Conservation (phyloP, 2,797 vertebrate species). For the Etheostoma nigrum region DNA sequence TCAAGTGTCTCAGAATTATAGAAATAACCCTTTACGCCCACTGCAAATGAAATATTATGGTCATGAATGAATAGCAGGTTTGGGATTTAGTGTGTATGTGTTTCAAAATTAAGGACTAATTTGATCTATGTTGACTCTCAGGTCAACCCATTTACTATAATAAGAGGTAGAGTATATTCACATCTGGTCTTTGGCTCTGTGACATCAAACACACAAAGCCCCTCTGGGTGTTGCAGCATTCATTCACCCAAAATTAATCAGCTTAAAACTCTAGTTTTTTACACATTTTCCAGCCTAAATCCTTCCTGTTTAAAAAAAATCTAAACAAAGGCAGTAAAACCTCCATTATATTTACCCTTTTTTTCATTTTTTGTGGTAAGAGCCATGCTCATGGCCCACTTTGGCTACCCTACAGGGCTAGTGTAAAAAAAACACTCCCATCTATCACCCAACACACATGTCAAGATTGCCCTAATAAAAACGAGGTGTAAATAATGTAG, state of each 20-base stretch:
- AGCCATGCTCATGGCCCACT: slow-evolving; percentile 64
- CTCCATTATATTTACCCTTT: slow-evolving; percentile 29
- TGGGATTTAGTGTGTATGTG: slow-evolving; percentile 57
- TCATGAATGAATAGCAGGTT: slow-evolving; percentile 41
- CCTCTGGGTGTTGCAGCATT: slow-evolving; percentile 23
- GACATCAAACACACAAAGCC: slow-evolving; percentile 36
- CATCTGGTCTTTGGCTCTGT: slow-evolving; percentile 47
- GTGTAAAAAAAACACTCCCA: slow-evolving; percentile 59
- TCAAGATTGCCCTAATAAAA: slow-evolving; percentile 82
- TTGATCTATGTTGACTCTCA: slow-evolving; percentile 61
- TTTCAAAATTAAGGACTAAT: slow-evolving; percentile 68
- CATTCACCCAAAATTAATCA: slow-evolving; percentile 25
- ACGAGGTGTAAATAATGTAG: slow-evolving; percentile 80
- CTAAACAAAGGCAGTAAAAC: slow-evolving; percentile 59
- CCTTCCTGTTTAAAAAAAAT: slow-evolving; percentile 31
- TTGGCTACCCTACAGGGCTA: slow-evolving; percentile 56
- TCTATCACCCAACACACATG: slow-evolving; percentile 76
- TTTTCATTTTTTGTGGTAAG: neutral
- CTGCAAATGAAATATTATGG: slow-evolving; percentile 47
- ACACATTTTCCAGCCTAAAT: slow-evolving; percentile 22
- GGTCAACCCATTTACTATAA: slow-evolving; percentile 65
- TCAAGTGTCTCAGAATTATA: slow-evolving; percentile 32
- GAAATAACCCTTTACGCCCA: slow-evolving; percentile 28
- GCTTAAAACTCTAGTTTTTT: slow-evolving; percentile 22
- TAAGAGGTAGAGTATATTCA: slow-evolving; percentile 55